A percentile compares a stretch with the other conserved stretches of the same genome.
These are phyloP conservation scores for Ormyrus pomaceus DNA, from an alignment of 2,888 invertebrate species.

Conservation along the genomic window DNA sequence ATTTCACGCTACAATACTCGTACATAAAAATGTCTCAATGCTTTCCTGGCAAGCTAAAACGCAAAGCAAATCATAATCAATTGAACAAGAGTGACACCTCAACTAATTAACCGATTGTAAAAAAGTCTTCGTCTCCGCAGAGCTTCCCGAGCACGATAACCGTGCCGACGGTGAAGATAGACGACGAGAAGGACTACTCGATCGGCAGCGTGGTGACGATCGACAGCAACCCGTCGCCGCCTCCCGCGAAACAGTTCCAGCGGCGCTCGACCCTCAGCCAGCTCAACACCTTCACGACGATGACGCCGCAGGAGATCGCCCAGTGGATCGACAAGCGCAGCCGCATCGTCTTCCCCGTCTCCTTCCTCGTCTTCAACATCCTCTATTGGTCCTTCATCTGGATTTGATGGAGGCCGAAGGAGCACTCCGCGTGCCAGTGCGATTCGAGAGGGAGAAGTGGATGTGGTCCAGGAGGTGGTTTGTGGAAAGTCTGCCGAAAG, in stretches of 20 bases:
- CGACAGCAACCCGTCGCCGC: constrained; percentile 64
- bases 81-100: too few species aligned
- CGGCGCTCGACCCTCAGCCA: constrained; percentile 70
- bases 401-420: constrained; percentile 61
- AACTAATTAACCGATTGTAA: too few species aligned
- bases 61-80: neutral
- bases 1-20: too few species aligned
- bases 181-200: constrained; percentile 79
- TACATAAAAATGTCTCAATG: too few species aligned
- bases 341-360: constrained; percentile 85
- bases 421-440: neutral
- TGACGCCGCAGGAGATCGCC: constrained; percentile 92
- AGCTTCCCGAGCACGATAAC: constrained; percentile 81
- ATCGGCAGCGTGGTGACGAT: constrained; percentile 70
- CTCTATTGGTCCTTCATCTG: constrained; percentile 88
- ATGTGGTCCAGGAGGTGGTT: too few species aligned
- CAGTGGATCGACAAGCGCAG: constrained; percentile 91
- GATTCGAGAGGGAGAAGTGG: too few species aligned
- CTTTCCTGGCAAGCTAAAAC: too few species aligned
- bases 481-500: neutral
- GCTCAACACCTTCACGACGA: constrained; percentile 80
- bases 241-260: constrained; percentile 66
- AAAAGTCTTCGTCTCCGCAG: constrained; percentile 69
- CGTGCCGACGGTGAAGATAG: constrained; percentile 83
- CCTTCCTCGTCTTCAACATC: constrained; percentile 87